phyloP scores from a whole-genome alignment of 1,140 invertebrate genomes.

The Triops longicaudatus region DNA sequence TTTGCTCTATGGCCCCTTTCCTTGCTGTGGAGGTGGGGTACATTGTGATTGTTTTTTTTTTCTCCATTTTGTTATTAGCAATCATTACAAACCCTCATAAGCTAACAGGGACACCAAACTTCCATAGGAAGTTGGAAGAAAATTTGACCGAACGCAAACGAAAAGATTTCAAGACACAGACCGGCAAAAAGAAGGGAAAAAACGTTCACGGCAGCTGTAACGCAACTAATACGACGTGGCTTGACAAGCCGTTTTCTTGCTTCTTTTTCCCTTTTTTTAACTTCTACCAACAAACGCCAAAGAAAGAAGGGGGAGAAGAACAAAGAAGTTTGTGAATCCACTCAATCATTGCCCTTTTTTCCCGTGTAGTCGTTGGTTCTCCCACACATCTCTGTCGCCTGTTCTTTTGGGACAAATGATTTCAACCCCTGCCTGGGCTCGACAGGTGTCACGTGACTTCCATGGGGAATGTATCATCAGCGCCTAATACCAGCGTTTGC shows the following conservation, averaged over 20 bases:
- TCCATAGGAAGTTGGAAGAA: slow-evolving; percentile 12
- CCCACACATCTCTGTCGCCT: background rate
- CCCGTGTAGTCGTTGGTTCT: background rate
- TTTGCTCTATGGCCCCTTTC: background rate
- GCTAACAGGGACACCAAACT: slow-evolving; percentile 7
- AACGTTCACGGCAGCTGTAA: slow-evolving; percentile 14
- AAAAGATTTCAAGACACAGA: slow-evolving; percentile 6
- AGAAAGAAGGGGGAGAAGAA: slow-evolving; percentile 19
- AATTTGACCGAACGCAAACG: slow-evolving; percentile 4
- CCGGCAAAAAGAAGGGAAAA: background rate
- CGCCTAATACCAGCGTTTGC: slow-evolving; percentile 18
- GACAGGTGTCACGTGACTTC: slow-evolving; percentile 27
- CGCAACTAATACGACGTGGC: background rate
- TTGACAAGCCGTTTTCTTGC: background rate
- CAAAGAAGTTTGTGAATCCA: slow-evolving; percentile 19
- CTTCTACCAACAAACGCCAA: slow-evolving; percentile 22
- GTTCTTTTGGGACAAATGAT: slow-evolving; percentile 6
- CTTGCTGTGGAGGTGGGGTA: background rate
- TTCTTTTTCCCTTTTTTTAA: background rate
- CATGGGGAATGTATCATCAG: slow-evolving; percentile 27
- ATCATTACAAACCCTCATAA: background rate
- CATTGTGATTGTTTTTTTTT: slow-evolving; percentile 7
- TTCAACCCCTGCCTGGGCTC: slow-evolving; percentile 17
- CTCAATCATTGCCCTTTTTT: slow-evolving; percentile 17
- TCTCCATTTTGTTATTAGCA: background rate